These are phyloP conservation scores for Cyrtorhinus lividipennis DNA, from an alignment of 1,140 invertebrate genomes.

Conservation along the genomic window DNA sequence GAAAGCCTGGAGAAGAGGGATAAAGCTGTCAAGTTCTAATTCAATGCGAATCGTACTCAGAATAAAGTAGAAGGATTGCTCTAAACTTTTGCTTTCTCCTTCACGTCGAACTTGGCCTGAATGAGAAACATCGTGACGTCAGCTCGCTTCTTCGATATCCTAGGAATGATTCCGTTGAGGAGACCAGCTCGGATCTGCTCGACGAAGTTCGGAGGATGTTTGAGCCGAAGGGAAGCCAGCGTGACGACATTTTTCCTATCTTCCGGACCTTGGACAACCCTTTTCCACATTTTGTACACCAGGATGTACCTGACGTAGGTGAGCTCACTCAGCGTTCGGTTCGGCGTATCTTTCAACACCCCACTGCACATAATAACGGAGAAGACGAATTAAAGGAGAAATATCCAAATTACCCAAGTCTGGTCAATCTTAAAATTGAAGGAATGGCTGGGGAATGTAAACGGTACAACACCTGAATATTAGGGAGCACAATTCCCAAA, in stretches of 20 bases:
- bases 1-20: constrained; percentile 11
- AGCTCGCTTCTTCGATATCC: constrained; percentile 2
- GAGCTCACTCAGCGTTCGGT: constrained; percentile 12
- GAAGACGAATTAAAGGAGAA: neutral
- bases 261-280: constrained; percentile 16
- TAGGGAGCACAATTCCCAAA: constrained; percentile 23
- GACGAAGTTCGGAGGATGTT: constrained; percentile 16
- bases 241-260: constrained; percentile 20
- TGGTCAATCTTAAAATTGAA: no score
- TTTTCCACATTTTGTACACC: constrained; percentile 26
- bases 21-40: no score
- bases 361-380: constrained; percentile 20
- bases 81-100: constrained; percentile 18
- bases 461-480: constrained; percentile 23
- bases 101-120: constrained; percentile 17
- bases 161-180: constrained; percentile 16
- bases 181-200: constrained; percentile 11
- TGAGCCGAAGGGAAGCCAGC: constrained; percentile 18
- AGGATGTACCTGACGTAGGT: constrained; percentile 24
- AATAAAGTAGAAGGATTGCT: no score
- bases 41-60: no score
- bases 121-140: constrained; percentile 20
- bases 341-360: constrained; percentile 17
- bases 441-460: no score
- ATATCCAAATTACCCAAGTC: no score